A percentile compares a stretch with the other conserved stretches of the same genome.
Conservation (phyloP, 2,113 vertebrate genomes). For the Callipepla squamata region DNA sequence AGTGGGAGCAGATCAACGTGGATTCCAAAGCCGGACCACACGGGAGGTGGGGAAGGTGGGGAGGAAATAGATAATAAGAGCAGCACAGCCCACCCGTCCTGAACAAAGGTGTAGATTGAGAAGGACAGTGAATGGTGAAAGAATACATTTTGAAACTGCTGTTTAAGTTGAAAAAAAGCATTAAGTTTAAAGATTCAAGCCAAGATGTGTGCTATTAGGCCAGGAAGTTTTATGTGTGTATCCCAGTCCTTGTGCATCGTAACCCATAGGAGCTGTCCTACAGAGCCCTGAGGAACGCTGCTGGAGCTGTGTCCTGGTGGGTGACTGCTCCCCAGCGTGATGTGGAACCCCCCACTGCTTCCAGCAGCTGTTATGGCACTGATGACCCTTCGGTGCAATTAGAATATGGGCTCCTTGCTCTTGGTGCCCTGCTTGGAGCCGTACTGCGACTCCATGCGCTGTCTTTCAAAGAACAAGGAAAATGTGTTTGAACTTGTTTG, state of each 20-base stretch:
- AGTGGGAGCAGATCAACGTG: background rate
- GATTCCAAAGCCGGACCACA: background rate
- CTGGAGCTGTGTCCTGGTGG: background rate
- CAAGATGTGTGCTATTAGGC: background rate
- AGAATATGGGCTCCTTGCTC: background rate
- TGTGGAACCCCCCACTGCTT: too few relatives aligned
- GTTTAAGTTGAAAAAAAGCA: background rate
- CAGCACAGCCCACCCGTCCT: background rate
- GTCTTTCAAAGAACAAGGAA: background rate
- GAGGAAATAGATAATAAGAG: too few relatives aligned
- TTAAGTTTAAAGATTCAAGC: background rate
- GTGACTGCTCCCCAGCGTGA: background rate
- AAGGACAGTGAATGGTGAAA: background rate
- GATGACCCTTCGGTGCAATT: fast-evolving
- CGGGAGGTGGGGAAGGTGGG: background rate
- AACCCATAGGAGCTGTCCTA: background rate
- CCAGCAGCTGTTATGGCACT: fast-evolving
- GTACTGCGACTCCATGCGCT: background rate
- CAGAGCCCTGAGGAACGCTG: background rate
- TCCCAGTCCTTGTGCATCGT: background rate
- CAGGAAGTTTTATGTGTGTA: background rate
- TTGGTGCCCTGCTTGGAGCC: background rate
- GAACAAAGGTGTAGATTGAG: background rate
- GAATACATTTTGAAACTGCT: background rate
- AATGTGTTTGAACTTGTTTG: background rate